Evolutionary conservation across 1,140 invertebrate species (phyloP), one percentile per base, ranked within the genome.

Genomic region (Cydia amplana): DNA sequence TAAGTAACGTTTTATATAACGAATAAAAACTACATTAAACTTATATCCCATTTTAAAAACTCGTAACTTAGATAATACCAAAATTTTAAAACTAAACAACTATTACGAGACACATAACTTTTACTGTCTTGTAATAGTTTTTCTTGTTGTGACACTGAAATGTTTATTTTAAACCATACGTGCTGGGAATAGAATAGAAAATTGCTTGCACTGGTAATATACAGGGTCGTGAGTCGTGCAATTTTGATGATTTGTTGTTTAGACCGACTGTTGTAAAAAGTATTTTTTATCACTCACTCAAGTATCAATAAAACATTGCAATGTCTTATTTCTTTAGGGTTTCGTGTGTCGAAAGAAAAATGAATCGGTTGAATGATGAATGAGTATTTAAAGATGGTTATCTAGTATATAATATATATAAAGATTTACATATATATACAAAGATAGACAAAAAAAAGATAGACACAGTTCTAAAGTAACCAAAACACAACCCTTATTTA

Each of bases 191-290:
- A 49, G 46, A 49, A 16, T 51, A 18, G 3, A 51, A 51, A 51
- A 18, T 51, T n/a, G 49, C n/a, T n/a, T n/a, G 6, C n/a, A 18
- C 49, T 51, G 49, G 14, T 51, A 49, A 16, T 49, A 51, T n/a
- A 18, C n/a, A 18, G 0, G 14, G n/a, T n/a, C 2, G 16, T 18
- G 6, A 7, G 5, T 51, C 49, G 49, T 51, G 49, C n/a, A n/a
- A 51, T 51, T 51, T 51, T 51, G 49, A 51, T 51, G 49, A 51
- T 51, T 51, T 51, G 49, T n/a, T 51, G 10, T 51, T n/a, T 51
- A n/a, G 18, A 51, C 16, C 49, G 18, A 51, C 16, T 7, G n/a
- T n/a, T n/a, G n/a, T 51, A 51, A 18, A 18, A 51, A 18, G 9
- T 6, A 43, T 14, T 43, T 43, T 43, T 43, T 43, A 43, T 43